phyloP scores from a whole-genome alignment of 2,888 invertebrate genomes.

The Aproaerema taeniolella region DNA sequence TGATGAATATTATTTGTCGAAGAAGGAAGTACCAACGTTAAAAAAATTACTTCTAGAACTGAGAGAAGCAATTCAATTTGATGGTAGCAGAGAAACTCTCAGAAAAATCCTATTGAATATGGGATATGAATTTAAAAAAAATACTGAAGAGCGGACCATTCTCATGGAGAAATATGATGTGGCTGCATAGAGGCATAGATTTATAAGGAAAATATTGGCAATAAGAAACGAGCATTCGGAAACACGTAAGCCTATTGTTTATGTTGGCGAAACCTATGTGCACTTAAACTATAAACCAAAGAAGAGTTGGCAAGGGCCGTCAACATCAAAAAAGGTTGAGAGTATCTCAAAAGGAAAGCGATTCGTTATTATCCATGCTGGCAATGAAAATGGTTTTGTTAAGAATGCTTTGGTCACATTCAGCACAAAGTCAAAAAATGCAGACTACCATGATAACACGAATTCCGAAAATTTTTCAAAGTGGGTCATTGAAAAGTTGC shows the following conservation, averaged over 20 bases:
- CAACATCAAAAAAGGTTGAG: neutral
- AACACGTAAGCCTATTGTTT: neutral
- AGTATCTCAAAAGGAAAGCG: constrained; percentile 13
- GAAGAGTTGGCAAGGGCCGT: constrained; percentile 1
- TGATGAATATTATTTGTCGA: neutral
- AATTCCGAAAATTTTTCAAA: constrained; percentile 10
- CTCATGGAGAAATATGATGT: neutral
- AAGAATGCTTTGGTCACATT: constrained; percentile 12
- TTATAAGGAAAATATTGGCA: neutral
- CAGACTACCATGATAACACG: constrained; percentile 16
- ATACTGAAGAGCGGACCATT: neutral
- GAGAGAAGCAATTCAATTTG: neutral
- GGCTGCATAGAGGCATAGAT: neutral
- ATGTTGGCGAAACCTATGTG: constrained; percentile 2
- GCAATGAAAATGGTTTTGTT: constrained; percentile 15
- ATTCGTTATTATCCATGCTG: constrained; percentile 16
- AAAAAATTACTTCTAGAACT: neutral
- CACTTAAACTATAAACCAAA: neutral
- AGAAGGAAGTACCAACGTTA: neutral
- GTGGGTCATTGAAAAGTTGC: constrained; percentile 8
- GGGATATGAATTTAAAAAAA: neutral
- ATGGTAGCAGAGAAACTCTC: neutral
- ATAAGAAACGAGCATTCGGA: neutral
- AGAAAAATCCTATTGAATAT: neutral
- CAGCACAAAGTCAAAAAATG: constrained; percentile 9